Percentiles rank a stretch among this genome's conserved stretches.
Evolutionary conservation across 2,888 invertebrate genomes (phyloP).

Genomic region (Dasypolia templi): DNA sequence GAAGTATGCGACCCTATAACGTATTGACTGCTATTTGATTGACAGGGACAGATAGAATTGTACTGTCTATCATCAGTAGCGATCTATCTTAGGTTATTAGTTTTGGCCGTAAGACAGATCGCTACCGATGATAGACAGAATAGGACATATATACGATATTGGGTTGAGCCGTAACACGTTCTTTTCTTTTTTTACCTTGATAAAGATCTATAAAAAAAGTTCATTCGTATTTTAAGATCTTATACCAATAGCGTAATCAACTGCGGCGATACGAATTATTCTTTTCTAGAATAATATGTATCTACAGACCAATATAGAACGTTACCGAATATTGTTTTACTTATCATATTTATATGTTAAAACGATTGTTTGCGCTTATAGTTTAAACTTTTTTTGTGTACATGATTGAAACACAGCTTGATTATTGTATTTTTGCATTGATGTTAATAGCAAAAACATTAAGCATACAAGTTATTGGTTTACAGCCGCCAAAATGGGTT

Average conservation of each 20-base stretch:
- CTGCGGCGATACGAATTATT: not conserved
- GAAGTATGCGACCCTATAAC: no score
- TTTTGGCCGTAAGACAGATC: no score
- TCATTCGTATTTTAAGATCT: not conserved
- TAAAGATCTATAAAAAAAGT: not conserved
- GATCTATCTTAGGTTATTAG: no score
- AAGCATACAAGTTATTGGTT: conserved; percentile 34
- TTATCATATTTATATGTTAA: not conserved
- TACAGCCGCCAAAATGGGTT: conserved; percentile 81
- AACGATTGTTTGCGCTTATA: conserved; percentile 26
- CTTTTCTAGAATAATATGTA: not conserved
- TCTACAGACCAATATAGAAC: not conserved
- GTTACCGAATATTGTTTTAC: not conserved
- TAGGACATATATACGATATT: no score
- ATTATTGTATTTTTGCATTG: not conserved
- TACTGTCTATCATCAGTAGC: no score
- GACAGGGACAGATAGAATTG: no score
- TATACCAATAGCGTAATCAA: not conserved
- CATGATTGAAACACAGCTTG: conserved; percentile 32
- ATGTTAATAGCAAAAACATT: conserved; percentile 1
- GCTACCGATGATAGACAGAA: no score
- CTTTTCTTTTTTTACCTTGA: not conserved
- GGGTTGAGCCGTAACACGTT: no score
- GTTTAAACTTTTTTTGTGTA: not conserved
- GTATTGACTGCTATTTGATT: no score